Base-by-base conservation (phyloP, 2,797 vertebrate genomes). In the Hoplostethus mediterraneus region DNA sequence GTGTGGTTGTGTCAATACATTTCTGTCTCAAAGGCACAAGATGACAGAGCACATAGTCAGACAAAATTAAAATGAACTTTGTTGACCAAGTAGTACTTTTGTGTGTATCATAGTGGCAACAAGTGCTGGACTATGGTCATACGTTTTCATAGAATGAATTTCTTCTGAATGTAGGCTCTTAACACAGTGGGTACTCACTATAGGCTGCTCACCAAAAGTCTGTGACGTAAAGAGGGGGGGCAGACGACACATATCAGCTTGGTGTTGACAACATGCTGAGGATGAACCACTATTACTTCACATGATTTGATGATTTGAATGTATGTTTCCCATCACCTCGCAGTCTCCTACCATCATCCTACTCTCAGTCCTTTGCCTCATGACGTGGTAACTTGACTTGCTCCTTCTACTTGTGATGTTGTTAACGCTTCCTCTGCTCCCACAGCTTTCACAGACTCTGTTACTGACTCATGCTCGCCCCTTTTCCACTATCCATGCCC, bases 361-460 rank as follows among this genome's bases (percentile, higher is more conserved):
- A 88, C 86, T 90, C 85, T 82, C 77, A 56, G 71, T 80, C 85
- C 90, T 88, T 80, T 80, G 75, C 84, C 78, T 91, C 82, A 82
- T 91, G 92, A 91, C 93, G 89, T 91, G 91, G 92, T 93, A 91
- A 87, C 92, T 91, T 90, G 91, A 94, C 89, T 92, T 90, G 90
- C 84, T 92, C 87, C 91, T 91, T 73, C 71, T 75, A 93, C 91
- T 92, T 92, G 90, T 93, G 89, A 93, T 93, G 92, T 91, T 93
- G 91, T 92, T 92, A 92, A 91, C 87, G 92, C 91, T 91, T 93
- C 85, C 86, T 92, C 91, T 93, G 90, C 93, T 94, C 92, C 92
- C 93, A 94, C 94, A 93, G 90, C 90, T 94, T 92, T 94, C 83
- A 75, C 92, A 94, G 91, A 92, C 93, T 94, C 91, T 80, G 86